Base-by-base conservation (phyloP, 2,888 invertebrate genomes). In the Sicus ferrugineus region DNA sequence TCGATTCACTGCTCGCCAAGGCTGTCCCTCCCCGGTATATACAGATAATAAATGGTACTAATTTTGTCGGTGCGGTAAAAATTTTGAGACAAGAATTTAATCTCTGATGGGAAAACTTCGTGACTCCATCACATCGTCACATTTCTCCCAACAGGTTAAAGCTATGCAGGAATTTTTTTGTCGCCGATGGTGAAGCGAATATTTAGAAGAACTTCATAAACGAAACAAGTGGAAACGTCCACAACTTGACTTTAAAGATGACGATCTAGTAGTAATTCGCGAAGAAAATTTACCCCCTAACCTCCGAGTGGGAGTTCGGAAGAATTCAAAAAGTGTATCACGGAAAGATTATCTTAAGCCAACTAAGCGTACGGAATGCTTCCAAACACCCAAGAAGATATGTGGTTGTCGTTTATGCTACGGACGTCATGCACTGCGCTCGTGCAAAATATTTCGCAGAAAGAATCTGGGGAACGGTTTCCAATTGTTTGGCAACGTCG, bases 41-140 rank as follows among this genome's bases (percentile, higher is more conserved):
- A 70, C 69, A 14, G 70, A 72, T 46, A n/a, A n/a, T n/a, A n/a
- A 72, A 70, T 50, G 72, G 69, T 5, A 72, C 69, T 16, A 73
- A 73, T 64, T 66, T 73, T 56, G 63, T 70, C 23, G 72, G 69
- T 26, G 72, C 70, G 7, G 11, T 14, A 56, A 26, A 56, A 28
- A 56, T 28, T 6, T 30, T 56, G 6, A 23, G 28, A 26, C 4
- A 21, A 21, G n/a, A 19, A 19, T 50, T 50, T 21, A 21, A 50
- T 19, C 21, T 9, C 4, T 19, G n/a, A 21, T 21, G 50, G 2
- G 6, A 50, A 16, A 21, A 50, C 2, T 16, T 50, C 19, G 19
- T 50, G 9, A 21, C n/a, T 16, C 16, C 2, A 9, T 50, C 9
- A 19, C 19, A 2, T 50, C 50, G 19, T 21, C 19, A 50, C n/a